These are phyloP conservation scores for Diaperis boleti DNA, from an alignment of 2,888 invertebrate species.

Conservation along the genomic window DNA sequence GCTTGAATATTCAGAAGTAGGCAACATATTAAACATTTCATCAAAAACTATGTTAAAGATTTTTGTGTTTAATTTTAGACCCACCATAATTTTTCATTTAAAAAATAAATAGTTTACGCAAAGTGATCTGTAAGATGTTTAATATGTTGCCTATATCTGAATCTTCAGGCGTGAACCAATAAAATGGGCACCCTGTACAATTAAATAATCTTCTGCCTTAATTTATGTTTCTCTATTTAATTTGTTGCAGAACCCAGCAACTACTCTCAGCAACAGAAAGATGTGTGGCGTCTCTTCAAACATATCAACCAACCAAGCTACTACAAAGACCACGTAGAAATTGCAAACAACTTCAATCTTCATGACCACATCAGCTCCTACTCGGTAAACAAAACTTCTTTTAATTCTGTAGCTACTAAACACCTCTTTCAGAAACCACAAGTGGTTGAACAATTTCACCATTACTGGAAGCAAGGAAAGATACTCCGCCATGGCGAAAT, in stretches of 20 bases:
- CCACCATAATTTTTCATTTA: no score
- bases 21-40: no score
- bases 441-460: constrained; percentile 70
- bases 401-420: constrained; percentile 46
- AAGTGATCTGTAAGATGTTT: no score
- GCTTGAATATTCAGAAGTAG: no score
- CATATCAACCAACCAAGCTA: constrained; percentile 75
- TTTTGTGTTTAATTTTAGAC: no score
- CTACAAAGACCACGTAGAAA: constrained; percentile 68
- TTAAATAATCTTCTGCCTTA: no score
- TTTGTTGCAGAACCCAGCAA: constrained; percentile 6
- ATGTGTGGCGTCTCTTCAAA: constrained; percentile 72
- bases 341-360: constrained; percentile 72
- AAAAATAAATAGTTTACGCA: no score
- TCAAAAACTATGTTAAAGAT: no score
- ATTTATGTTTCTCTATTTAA: background rate
- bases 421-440: constrained; percentile 69
- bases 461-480: constrained; percentile 68
- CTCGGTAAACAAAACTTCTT: constrained; percentile 55
- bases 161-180: no score
- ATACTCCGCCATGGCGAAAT: constrained; percentile 72
- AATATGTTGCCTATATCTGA: no score
- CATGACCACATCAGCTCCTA: constrained; percentile 70
- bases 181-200: no score
- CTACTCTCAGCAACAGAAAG: constrained; percentile 45